A percentile compares a stretch with the other conserved stretches of the same genome.
Conservation (phyloP, 1,140 invertebrate genomes). For the Pogonus chalceus region DNA sequence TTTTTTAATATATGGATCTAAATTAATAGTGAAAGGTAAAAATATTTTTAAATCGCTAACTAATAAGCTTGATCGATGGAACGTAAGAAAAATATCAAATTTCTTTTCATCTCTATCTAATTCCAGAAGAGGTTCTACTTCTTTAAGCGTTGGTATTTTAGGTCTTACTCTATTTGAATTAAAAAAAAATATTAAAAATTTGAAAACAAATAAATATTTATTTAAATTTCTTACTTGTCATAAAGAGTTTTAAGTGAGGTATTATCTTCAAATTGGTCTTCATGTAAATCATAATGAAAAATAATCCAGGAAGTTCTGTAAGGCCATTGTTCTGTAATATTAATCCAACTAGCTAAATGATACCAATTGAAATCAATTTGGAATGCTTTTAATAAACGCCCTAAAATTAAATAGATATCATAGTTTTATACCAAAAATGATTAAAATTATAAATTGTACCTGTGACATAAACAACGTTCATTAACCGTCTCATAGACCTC, state of each 20-base stretch:
- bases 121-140: slow-evolving; percentile 79
- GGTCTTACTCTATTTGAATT: slow-evolving; percentile 54
- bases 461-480: slow-evolving; percentile 96
- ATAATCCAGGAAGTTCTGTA: slow-evolving; percentile 96
- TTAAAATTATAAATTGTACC: slow-evolving; percentile 41
- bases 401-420: slow-evolving; percentile 38
- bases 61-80: slow-evolving; percentile 70
- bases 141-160: slow-evolving; percentile 72
- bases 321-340: slow-evolving; percentile 98
- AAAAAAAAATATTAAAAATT: slow-evolving; percentile 6
- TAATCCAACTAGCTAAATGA: slow-evolving; percentile 92
- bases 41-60: slow-evolving; percentile 88
- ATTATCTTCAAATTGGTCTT: slow-evolving; percentile 77
- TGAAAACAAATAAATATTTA: not conserved
- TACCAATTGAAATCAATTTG: slow-evolving; percentile 99
- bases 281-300: slow-evolving; percentile 81
- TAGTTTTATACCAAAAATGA: slow-evolving; percentile 1
- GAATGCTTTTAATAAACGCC: slow-evolving; percentile 91
- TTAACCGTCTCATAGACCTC: slow-evolving; percentile 86
- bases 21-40: slow-evolving; percentile 90
- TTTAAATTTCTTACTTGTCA: slow-evolving; percentile 63
- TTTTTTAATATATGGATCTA: slow-evolving; percentile 93
- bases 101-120: slow-evolving; percentile 91
- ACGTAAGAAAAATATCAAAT: slow-evolving; percentile 83
- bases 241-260: slow-evolving; percentile 80